phyloP scores from a whole-genome alignment of 2,113 vertebrate species.

The Piprites chloris region DNA sequence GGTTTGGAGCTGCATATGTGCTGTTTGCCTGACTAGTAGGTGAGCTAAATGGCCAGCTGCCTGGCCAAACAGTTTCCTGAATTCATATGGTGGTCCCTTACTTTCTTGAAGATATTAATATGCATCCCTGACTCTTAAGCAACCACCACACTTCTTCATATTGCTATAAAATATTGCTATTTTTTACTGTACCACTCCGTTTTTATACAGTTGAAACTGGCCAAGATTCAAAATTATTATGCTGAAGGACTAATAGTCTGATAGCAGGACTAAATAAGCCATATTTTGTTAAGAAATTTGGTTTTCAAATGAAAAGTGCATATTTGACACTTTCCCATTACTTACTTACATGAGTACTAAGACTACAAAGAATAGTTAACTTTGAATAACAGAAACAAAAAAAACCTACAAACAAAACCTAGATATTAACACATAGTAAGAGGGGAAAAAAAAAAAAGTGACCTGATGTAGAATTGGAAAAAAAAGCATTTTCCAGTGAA shows the following conservation, averaged over 20 bases:
- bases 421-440: not conserved
- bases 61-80: not conserved
- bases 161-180: not conserved
- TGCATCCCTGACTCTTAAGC: rapidly evolving
- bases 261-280: not conserved
- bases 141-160: not conserved
- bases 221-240: not conserved
- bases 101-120: not conserved
- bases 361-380: not conserved
- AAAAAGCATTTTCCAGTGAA: not conserved
- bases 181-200: not conserved
- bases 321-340: not conserved
- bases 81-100: not conserved
- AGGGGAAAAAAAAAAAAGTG: not conserved
- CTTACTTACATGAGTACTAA: not conserved
- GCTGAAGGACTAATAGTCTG: not conserved
- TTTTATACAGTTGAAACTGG: not conserved
- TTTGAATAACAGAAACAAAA: not conserved
- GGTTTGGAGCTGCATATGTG: not conserved
- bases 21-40: not conserved
- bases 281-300: not conserved
- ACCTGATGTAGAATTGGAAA: not conserved
- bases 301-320: not conserved
- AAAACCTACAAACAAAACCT: not conserved
- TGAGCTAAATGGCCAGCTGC: not conserved